These are phyloP conservation scores for Premnoplex brunnescens DNA, from an alignment of 2,797 vertebrate species.

Conservation along the genomic window DNA sequence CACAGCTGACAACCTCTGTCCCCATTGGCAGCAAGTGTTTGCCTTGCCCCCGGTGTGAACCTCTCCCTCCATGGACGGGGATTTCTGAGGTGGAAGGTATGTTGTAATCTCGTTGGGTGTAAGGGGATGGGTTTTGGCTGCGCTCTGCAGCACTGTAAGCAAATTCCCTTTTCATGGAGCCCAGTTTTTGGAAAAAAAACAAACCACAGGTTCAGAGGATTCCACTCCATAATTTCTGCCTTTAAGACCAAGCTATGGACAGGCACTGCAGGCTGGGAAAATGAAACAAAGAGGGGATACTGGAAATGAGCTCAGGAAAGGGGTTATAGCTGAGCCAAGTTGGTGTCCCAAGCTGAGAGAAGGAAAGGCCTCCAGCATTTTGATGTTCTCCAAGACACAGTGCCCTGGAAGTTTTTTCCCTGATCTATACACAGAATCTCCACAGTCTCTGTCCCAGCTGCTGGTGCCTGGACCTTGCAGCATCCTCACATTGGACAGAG, in stretches of 20 bases:
- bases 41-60: not conserved
- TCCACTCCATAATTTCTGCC: not conserved
- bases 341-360: not conserved
- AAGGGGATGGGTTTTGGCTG: not conserved
- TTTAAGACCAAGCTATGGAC: not conserved
- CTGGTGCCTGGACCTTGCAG: not conserved
- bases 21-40: not conserved
- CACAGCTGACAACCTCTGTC: not conserved
- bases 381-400: not conserved
- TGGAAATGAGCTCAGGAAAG: not conserved
- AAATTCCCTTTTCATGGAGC: not conserved
- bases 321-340: not conserved
- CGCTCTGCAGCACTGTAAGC: not conserved
- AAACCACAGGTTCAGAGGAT: not conserved
- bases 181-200: not conserved
- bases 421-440: not conserved
- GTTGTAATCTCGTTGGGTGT: fast-evolving
- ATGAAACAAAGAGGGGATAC: not conserved
- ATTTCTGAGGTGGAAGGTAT: not conserved
- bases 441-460: fast-evolving
- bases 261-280: fast-evolving
- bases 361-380: not conserved
- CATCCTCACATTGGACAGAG: not conserved
- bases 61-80: not conserved
- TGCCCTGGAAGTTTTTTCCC: not conserved